Conservation (phyloP, 2,888 invertebrate genomes). For the Entomobrya proxima region DNA sequence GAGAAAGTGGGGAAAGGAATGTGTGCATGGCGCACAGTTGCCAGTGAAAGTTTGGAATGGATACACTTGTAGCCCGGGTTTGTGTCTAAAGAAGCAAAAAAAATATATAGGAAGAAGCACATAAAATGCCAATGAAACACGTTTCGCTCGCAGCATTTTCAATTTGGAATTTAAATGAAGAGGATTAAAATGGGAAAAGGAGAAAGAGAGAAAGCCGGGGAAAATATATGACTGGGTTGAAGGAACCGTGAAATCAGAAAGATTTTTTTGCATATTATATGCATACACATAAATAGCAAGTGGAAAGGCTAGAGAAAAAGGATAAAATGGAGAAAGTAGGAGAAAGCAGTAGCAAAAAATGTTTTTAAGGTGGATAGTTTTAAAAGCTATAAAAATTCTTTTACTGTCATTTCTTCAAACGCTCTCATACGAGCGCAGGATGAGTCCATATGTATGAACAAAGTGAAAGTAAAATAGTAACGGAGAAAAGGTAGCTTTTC, state of each 20-base stretch:
- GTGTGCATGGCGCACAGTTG: too few relatives aligned
- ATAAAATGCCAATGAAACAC: slow-evolving; percentile 60
- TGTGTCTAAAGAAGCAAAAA: not conserved
- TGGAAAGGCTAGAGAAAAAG: not conserved
- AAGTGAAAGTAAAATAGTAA: not conserved
- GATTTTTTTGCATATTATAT: slow-evolving; percentile 64
- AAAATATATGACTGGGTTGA: slow-evolving; percentile 60
- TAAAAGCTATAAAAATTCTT: slow-evolving; percentile 35
- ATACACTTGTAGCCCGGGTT: not conserved
- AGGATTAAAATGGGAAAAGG: slow-evolving; percentile 63
- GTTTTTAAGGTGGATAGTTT: slow-evolving; percentile 14
- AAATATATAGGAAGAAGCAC: slow-evolving; percentile 26
- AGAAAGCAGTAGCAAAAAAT: not conserved
- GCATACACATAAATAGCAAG: slow-evolving; percentile 39
- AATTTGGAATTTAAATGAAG: slow-evolving; percentile 70
- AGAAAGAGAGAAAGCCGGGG: too few relatives aligned
- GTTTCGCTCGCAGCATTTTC: slow-evolving; percentile 65
- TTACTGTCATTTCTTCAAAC: not conserved
- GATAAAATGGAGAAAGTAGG: not conserved
- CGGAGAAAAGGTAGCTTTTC: too few relatives aligned
- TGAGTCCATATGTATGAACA: not conserved
- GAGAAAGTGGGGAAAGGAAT: slow-evolving; percentile 13
- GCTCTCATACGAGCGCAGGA: not conserved
- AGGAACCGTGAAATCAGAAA: slow-evolving; percentile 66
- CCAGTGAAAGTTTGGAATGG: not conserved